Conservation (phyloP, 2,888 invertebrate genomes). For the Lamproptera curius region DNA sequence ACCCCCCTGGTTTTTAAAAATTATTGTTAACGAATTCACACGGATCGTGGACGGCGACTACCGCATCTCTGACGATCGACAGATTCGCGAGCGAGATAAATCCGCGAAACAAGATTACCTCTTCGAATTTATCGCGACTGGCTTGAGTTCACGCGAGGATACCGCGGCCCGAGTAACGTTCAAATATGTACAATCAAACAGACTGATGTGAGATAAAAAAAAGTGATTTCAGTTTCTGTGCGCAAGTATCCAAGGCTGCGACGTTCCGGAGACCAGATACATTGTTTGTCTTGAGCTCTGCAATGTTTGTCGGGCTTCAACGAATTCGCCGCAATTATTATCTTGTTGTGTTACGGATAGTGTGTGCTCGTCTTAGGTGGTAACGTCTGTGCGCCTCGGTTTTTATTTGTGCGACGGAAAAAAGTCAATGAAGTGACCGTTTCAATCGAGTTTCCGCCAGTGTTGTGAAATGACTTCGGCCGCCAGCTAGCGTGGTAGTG, state of each 20-base stretch:
- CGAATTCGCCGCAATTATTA: conserved; percentile 66
- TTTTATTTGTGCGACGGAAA: conserved; percentile 41
- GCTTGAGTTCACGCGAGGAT: conserved; percentile 21
- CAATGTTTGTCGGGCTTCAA: conserved; percentile 65
- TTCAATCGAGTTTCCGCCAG: conserved; percentile 30
- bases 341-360: conserved; percentile 60
- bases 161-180: conserved; percentile 36
- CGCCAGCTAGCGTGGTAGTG: conserved; percentile 23
- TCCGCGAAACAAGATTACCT: conserved; percentile 3
- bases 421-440: conserved; percentile 42
- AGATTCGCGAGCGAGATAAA: conserved; percentile 28
- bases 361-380: conserved; percentile 55
- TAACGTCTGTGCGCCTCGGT: conserved; percentile 44
- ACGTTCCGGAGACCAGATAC: conserved; percentile 40
- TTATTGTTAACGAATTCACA: conserved; percentile 77
- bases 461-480: conserved; percentile 24
- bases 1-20: conserved; percentile 65
- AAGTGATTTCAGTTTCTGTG: conserved; percentile 28
- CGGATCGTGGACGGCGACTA: conserved; percentile 57
- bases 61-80: conserved; percentile 49
- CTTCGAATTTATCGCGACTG: conserved; percentile 5
- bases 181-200: conserved; percentile 22
- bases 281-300: conserved; percentile 66
- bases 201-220: conserved; percentile 27
- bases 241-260: conserved; percentile 57